phyloP scores from a whole-genome alignment of 2,113 vertebrate genomes.

The Etia nguti region DNA sequence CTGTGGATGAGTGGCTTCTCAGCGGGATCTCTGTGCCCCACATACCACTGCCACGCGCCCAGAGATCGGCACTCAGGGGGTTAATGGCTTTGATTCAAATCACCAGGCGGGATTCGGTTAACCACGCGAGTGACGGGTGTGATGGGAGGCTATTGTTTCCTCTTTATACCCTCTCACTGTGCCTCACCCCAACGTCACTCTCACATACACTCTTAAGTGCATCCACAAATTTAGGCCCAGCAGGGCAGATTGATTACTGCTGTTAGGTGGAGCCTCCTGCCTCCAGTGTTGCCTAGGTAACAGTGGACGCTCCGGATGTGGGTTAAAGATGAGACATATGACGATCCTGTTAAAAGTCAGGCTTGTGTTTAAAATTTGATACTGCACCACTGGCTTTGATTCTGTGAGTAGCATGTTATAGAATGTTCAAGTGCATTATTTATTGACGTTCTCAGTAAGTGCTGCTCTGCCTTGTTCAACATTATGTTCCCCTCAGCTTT shows the following conservation, averaged over 20 bases:
- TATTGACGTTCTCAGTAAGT: not conserved
- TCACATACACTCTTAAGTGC: not conserved
- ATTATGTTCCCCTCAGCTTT: not conserved
- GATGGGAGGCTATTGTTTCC: conserved; percentile 42
- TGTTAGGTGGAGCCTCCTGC: conserved; percentile 36
- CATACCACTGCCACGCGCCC: conserved; percentile 37
- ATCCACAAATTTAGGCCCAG: conserved; percentile 46
- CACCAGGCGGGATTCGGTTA: conserved; percentile 32
- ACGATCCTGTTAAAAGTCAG: not conserved
- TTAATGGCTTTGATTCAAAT: conserved; percentile 53
- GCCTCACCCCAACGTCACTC: not conserved
- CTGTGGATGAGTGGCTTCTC: conserved; percentile 47
- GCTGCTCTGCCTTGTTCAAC: not conserved
- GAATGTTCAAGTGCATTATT: conserved; percentile 23
- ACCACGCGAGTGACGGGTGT: not conserved
- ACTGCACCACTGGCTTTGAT: not conserved
- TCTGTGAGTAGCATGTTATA: not conserved
- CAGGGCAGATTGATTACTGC: conserved; percentile 62
- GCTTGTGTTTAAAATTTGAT: conserved; percentile 22
- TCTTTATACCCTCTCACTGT: conserved; percentile 18
- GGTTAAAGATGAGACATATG: conserved; percentile 2
- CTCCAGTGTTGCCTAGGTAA: conserved; percentile 53
- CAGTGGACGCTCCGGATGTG: conserved; percentile 54
- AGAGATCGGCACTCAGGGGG: conserved; percentile 38
- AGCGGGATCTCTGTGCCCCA: conserved; percentile 52